phyloP scores from a whole-genome alignment of 2,797 vertebrate species.

The Lemur catta region DNA sequence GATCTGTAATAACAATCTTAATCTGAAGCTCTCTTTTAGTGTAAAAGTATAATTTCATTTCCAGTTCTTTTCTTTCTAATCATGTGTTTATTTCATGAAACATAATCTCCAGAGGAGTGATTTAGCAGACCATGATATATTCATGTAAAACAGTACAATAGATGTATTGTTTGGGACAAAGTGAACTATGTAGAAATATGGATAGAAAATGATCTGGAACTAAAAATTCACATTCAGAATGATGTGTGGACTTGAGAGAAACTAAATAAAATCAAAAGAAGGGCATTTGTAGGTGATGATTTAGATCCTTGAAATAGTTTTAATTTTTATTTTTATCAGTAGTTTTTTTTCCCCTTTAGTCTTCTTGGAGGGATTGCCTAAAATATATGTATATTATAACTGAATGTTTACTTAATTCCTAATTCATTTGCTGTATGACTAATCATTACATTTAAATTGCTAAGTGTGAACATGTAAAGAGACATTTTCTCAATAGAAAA shows the following conservation, averaged over 20 bases:
- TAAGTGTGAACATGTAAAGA: neutral
- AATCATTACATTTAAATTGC: conserved; percentile 35
- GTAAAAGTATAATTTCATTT: neutral
- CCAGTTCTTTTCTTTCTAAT: conserved; percentile 10
- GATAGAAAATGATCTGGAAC: conserved; percentile 11
- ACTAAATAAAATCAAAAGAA: neutral
- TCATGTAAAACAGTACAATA: neutral
- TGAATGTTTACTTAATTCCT: neutral
- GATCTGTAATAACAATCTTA: neutral
- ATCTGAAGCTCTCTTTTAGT: conserved; percentile 19
- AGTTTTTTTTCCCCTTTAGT: neutral
- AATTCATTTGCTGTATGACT: neutral
- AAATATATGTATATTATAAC: neutral
- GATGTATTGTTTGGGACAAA: neutral
- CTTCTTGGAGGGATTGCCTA: neutral
- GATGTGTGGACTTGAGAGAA: neutral
- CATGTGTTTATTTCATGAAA: neutral
- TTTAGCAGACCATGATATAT: neutral
- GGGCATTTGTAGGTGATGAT: neutral
- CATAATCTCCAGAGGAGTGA: neutral
- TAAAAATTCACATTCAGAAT: neutral
- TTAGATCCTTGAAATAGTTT: neutral
- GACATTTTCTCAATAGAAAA: conserved; percentile 41
- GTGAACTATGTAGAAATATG: neutral
- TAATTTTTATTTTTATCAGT: neutral